These are phyloP conservation scores for Paramormyrops kingsleyae DNA, from an alignment of 2,113 vertebrate genomes.

Conservation along the genomic window DNA sequence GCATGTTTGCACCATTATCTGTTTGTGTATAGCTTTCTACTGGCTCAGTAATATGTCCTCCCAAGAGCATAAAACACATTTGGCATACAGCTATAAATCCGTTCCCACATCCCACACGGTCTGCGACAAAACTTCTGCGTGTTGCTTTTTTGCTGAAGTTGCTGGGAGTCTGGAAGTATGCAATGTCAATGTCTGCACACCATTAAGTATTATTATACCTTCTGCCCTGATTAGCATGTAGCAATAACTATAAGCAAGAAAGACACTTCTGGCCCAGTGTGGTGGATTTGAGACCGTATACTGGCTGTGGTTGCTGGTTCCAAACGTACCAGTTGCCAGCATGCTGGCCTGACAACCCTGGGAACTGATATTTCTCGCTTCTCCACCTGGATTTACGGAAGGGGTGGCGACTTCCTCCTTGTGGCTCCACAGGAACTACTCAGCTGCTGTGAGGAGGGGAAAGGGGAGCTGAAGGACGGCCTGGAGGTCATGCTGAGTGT, in stretches of 20 bases:
- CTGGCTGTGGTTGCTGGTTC: neutral
- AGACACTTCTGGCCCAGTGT: neutral
- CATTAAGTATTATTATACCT: neutral
- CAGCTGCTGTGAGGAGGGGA: constrained; percentile 96
- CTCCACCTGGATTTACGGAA: neutral
- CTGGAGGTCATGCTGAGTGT: constrained; percentile 98
- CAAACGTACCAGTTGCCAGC: neutral
- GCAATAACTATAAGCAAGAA: neutral
- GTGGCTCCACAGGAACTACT: constrained; percentile 76
- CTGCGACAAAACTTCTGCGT: neutral
- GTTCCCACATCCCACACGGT: neutral
- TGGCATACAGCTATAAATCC: neutral
- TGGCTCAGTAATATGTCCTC: neutral
- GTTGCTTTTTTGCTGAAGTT: neutral
- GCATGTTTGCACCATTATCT: neutral
- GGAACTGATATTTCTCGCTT: neutral
- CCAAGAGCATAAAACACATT: neutral
- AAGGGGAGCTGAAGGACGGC: constrained; percentile 96
- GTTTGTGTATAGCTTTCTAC: neutral
- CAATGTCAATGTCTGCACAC: neutral
- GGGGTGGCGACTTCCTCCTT: neutral
- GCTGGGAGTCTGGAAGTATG: neutral
- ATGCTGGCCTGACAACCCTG: neutral
- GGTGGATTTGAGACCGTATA: neutral
- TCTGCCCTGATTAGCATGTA: neutral